phyloP scores from a whole-genome alignment of 2,888 invertebrate species.

The Pachydiplax longipennis region DNA sequence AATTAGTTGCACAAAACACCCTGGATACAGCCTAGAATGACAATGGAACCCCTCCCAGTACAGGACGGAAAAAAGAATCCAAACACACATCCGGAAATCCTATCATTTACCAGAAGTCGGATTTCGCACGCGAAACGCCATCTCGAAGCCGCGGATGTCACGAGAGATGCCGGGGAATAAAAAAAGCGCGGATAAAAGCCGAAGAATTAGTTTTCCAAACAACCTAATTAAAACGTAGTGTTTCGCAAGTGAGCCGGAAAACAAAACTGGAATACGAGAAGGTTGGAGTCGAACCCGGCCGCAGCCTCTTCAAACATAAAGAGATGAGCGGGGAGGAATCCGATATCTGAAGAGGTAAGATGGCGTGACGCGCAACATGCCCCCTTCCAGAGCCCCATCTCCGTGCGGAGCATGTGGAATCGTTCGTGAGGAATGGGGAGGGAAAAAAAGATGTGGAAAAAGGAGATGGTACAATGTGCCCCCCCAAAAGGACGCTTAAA shows the following conservation, averaged over 20 bases:
- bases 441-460: not conserved
- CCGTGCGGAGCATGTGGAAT: slow-evolving; percentile 34
- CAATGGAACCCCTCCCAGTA: no score
- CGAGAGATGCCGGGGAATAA: not conserved
- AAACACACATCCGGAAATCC: not conserved
- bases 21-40: no score
- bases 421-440: not conserved
- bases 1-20: no score
- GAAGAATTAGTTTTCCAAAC: not conserved
- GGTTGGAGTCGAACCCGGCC: not conserved
- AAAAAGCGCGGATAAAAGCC: not conserved
- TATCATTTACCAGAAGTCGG: not conserved
- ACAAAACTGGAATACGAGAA: not conserved
- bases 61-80: no score
- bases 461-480: not conserved
- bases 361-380: slow-evolving; percentile 27
- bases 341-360: slow-evolving; percentile 6
- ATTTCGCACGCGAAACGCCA: not conserved
- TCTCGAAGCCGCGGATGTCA: not conserved
- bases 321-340: not conserved
- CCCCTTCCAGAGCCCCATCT: not conserved
- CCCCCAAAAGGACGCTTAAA: not conserved
- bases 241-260: not conserved
- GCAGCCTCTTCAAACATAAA: not conserved
- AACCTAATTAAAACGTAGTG: not conserved